Evolutionary conservation across 2,113 vertebrate species (phyloP).

Genomic region (Tragelaphus scriptus): DNA sequence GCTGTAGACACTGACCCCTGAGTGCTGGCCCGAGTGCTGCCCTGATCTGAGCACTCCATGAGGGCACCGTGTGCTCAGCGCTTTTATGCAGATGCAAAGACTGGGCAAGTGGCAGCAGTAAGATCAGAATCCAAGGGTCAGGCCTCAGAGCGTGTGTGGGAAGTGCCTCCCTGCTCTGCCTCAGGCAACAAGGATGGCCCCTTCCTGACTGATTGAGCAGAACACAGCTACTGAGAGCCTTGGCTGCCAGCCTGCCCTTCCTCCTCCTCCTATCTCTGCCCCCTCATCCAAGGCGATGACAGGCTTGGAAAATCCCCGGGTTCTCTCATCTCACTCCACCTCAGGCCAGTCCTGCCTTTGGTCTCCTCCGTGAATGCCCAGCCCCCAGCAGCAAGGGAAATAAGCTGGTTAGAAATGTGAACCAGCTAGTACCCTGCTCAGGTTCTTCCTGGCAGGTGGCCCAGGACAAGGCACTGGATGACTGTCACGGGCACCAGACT

Average conservation of each 20-base stretch:
- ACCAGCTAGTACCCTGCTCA: background rate
- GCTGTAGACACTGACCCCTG: background rate
- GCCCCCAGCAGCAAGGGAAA: background rate
- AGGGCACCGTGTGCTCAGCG: fast-evolving
- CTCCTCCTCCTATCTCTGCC: background rate
- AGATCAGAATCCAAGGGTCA: background rate
- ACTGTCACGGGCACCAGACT: background rate
- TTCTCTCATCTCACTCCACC: background rate
- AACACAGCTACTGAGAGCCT: background rate
- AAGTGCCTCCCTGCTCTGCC: background rate
- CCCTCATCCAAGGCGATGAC: background rate
- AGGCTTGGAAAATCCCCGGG: background rate
- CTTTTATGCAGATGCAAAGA: background rate
- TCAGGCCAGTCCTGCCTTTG: background rate
- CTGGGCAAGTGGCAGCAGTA: background rate
- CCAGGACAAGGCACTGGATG: background rate
- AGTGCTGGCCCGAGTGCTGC: background rate
- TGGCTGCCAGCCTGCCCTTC: background rate
- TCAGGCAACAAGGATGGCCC: background rate
- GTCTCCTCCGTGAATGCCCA: background rate
- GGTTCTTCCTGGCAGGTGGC: no score
- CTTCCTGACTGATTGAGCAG: background rate
- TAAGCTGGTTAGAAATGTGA: background rate
- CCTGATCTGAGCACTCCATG: background rate
- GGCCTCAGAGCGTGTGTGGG: background rate